A percentile compares a stretch with the other conserved stretches of the same genome.
Evolutionary conservation across 1,140 invertebrate species (phyloP).

Genomic region (Zaprionus davidi): DNA sequence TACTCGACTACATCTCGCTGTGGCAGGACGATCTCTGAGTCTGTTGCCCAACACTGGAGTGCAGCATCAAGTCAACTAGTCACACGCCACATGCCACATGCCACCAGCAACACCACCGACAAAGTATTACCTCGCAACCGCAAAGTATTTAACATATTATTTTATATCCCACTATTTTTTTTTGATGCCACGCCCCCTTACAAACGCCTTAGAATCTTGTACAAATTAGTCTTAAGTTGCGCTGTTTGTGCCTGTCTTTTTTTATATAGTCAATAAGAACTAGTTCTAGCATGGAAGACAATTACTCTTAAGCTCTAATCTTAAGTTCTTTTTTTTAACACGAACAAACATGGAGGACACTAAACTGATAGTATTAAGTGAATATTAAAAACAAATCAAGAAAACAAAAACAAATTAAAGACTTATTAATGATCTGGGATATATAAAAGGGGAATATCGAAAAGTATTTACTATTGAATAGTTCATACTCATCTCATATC

Average conservation of each 20-base stretch:
- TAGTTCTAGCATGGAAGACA: slow-evolving; percentile 77
- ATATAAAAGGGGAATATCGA: background rate
- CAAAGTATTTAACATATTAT: slow-evolving; percentile 61
- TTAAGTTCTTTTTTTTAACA: slow-evolving; percentile 58
- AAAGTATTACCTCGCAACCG: slow-evolving; percentile 75
- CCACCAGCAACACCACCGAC: slow-evolving; percentile 41
- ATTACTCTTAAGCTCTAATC: slow-evolving; percentile 47
- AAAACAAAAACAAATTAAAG: background rate
- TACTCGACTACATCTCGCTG: slow-evolving; percentile 94
- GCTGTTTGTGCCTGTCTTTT: slow-evolving; percentile 65
- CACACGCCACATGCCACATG: slow-evolving; percentile 27
- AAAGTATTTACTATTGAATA: no score
- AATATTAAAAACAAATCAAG: slow-evolving; percentile 12
- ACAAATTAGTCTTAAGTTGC: slow-evolving; percentile 64
- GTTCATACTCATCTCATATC: no score
- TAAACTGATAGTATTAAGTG: slow-evolving; percentile 64
- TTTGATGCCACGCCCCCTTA: slow-evolving; percentile 33
- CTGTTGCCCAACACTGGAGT: background rate
- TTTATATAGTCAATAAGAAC: slow-evolving; percentile 62
- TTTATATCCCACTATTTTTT: slow-evolving; percentile 29
- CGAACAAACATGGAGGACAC: slow-evolving; percentile 70
- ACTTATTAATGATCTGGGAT: slow-evolving; percentile 10
- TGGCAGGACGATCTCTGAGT: slow-evolving; percentile 88
- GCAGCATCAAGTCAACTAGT: slow-evolving; percentile 46
- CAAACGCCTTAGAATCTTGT: slow-evolving; percentile 41